These are phyloP conservation scores for Sinentomon sp. DNA, from an alignment of 2,888 invertebrate species.

Conservation along the genomic window DNA sequence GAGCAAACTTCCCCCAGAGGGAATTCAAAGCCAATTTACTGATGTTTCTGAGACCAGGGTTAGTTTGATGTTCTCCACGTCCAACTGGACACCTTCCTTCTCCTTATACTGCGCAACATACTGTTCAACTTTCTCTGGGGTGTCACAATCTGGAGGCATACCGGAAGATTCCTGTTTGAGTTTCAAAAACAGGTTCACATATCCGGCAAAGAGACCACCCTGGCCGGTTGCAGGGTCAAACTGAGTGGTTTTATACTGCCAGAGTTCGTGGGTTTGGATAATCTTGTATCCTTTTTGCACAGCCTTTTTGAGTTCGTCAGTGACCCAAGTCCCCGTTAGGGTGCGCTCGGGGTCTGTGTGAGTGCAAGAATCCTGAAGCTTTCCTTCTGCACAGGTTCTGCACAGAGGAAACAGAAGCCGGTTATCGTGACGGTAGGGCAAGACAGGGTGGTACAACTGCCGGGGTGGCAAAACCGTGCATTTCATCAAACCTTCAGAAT, in stretches of 20 bases:
- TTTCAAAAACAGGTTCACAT: slow-evolving; percentile 19
- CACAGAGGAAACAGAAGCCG: slow-evolving; percentile 20
- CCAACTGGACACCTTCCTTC: too few species aligned
- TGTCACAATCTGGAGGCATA: slow-evolving; percentile 15
- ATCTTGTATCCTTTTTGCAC: slow-evolving; percentile 18
- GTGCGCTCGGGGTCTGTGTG: slow-evolving; percentile 17
- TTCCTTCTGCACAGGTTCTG: slow-evolving; percentile 17
- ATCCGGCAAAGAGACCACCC: slow-evolving; percentile 18
- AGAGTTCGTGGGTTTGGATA: too few species aligned
- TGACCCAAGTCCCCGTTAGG: slow-evolving; percentile 19
- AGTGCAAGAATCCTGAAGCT: slow-evolving; percentile 16
- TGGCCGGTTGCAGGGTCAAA: too few species aligned
- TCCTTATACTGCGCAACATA: slow-evolving; percentile 11
- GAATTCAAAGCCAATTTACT: slow-evolving; percentile 17
- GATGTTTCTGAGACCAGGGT: slow-evolving; percentile 15
- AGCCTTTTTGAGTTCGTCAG: slow-evolving; percentile 19
- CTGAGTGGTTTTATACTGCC: too few species aligned
- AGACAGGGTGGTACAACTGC: slow-evolving; percentile 17
- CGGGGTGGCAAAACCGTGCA: slow-evolving; percentile 13
- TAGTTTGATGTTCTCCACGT: slow-evolving; percentile 15
- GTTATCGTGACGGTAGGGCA: slow-evolving; percentile 16
- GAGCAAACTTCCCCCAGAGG: slow-evolving; percentile 18
- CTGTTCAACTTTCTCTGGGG: slow-evolving; percentile 8
- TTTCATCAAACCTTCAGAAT: too few species aligned
- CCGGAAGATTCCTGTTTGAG: too few species aligned